Base-by-base conservation (phyloP, 2,113 vertebrate species). In the Rutilus rutilus region DNA sequence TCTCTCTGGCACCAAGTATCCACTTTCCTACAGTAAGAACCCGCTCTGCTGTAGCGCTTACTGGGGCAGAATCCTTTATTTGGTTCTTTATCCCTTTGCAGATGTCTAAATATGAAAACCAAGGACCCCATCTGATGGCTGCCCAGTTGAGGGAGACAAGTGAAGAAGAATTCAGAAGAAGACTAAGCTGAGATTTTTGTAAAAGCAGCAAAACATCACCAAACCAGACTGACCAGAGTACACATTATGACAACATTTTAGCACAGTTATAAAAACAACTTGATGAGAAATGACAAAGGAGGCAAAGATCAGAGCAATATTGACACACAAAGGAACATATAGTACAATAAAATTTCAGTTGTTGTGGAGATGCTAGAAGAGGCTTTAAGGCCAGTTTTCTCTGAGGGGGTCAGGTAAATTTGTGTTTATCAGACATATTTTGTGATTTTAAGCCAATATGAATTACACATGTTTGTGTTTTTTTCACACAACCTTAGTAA, bases 101-200 rank as follows among this genome's bases (percentile, higher is more conserved):
- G 57, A 83, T 74, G 57, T 77, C 83, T 86, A 79, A 78, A 87
- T 84, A 2, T 65, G 73, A 86, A 86, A 86, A 60, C 81, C 67
- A 74, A 84, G n/a, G 81, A 85, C 86, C 62, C 60, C 33, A 59
- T 82, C 79, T 19, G 30, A 21, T 47, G 84, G 77, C 84, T 86
- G 74, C 79, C 69, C 36, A 54, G 77, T 60, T 57, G 33, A 67
- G 25, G 57, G 25, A 54, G 15, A 65, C 62, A 84, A 83, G 54
- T 78, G 42, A 86, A 71, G 75, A 79, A 71, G 11, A 14, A 60
- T 64, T 64, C 50, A 50, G 73, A 50, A 45, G 42, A 75, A 45
- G 39, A 71, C 33, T 71, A 25, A 76, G n/a, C n/a, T 54, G 25
- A 50, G 12, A 52, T 30, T 77, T 75, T 19, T 36, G 30, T 8